These are phyloP conservation scores for Euwallacea fornicatus DNA, from an alignment of 1,140 invertebrate species.

Conservation along the genomic window DNA sequence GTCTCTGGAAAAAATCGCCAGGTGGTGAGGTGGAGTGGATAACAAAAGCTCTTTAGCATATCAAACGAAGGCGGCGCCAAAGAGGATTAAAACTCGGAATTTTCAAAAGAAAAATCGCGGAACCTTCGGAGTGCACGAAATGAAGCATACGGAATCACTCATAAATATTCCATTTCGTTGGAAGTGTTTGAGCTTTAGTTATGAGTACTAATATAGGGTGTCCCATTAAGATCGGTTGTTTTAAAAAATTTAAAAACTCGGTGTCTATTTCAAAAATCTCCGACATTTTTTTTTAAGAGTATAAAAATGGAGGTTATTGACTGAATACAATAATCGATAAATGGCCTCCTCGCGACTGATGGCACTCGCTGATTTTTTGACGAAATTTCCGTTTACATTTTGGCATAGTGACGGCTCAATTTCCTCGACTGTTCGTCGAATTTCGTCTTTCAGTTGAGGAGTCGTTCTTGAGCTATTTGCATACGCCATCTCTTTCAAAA, in stretches of 20 bases:
- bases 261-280: background rate
- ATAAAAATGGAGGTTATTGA: too few relatives aligned
- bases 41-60: slow-evolving; percentile 33
- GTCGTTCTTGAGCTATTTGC: too few relatives aligned
- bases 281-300: background rate
- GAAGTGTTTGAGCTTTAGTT: slow-evolving; percentile 38
- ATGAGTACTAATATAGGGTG: slow-evolving; percentile 29
- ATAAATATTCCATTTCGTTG: slow-evolving; percentile 34
- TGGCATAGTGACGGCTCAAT: too few relatives aligned
- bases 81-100: slow-evolving; percentile 26
- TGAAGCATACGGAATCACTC: slow-evolving; percentile 35
- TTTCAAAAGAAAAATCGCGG: slow-evolving; percentile 27
- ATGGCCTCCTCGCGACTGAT: too few relatives aligned
- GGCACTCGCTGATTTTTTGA: too few relatives aligned
- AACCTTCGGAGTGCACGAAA: slow-evolving; percentile 28
- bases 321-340: too few relatives aligned
- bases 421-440: too few relatives aligned
- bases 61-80: slow-evolving; percentile 29
- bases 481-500: too few relatives aligned
- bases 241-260: background rate
- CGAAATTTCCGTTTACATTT: too few relatives aligned
- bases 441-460: too few relatives aligned
- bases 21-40: slow-evolving; percentile 29
- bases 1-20: slow-evolving; percentile 29
- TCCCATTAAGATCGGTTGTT: background rate